Evolutionary conservation across 2,888 invertebrate species (phyloP).

Genomic region (Syrista parreyssii): DNA sequence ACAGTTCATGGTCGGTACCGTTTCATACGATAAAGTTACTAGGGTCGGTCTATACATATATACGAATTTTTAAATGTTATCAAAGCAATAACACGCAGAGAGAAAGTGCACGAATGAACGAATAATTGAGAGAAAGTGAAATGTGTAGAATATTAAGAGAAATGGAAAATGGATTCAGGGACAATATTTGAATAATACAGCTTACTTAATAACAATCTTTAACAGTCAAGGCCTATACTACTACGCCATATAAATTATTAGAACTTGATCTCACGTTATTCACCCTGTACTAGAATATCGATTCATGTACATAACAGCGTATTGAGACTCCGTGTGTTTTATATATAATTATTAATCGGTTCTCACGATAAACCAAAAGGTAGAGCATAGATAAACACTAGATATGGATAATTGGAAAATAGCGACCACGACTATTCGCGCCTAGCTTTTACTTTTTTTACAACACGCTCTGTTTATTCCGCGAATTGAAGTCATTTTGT

Average conservation of each 20-base stretch:
- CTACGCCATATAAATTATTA: neutral
- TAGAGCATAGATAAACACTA: neutral
- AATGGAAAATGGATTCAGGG: neutral
- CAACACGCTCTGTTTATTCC: conserved; percentile 48
- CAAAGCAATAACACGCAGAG: too few relatives aligned
- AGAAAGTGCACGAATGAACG: neutral
- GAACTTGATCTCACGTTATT: neutral
- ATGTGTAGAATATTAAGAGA: neutral
- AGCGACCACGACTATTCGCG: neutral
- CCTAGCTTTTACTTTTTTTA: conserved; percentile 49
- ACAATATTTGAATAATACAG: neutral
- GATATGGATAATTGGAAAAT: neutral
- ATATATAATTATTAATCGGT: neutral
- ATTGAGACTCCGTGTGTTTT: neutral
- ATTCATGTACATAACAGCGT: neutral
- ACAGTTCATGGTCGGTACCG: neutral
- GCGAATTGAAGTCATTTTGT: conserved; percentile 36
- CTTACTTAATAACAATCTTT: neutral
- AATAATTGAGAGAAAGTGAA: neutral
- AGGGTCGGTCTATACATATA: neutral
- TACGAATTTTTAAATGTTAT: neutral
- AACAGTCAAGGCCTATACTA: neutral
- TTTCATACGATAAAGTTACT: neutral
- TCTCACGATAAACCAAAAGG: neutral
- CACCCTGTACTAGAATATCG: neutral